Base-by-base conservation (phyloP, 1,140 invertebrate species). In the Euura saliciscinereae region DNA sequence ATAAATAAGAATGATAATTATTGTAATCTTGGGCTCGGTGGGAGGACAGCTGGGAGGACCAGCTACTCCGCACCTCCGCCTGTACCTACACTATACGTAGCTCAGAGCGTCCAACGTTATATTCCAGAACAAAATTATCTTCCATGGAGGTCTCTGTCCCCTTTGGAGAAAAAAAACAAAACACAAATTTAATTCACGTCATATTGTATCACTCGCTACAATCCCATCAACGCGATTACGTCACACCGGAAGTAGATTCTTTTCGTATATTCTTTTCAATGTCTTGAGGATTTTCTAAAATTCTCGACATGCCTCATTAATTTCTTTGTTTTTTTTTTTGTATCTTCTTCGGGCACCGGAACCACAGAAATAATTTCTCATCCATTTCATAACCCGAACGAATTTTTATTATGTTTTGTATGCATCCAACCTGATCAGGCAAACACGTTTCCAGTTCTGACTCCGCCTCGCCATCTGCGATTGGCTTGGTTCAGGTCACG, bases 1-100 rank as follows among this genome's bases (percentile, higher is more conserved):
- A 77, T 76, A 82, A 83, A 83, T 81, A 82, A 82, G 81, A 80
- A 80, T 76, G 77, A 68, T 85, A 84, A 85, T 85, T 84, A 85
- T 84, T 84, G 82, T 84, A 83, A 85, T 85, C 77, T 76, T 73
- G 44, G 71, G 69, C 28, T 67, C 75, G 72, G 79, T 83, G 79
- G 81, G 82, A 82, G 84, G 83, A 83, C 81, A 82, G 80, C 80
- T 82, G 80, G 80, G 80, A 82, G 82, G 81, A 81, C 79, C 79
- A 73, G 72, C 69, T 74, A 78, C 75, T 78, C 73, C 72, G 77
- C 78, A 73, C 76, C 66, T 71, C 77, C 28, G 28, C 28, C 28
- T 28, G 77, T 77, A 73, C 76, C 66, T 71, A 76, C 28, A 28
- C 28, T 28, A 28, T 28, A 28, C 28, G 28, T 28, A 28, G 28